Evolutionary conservation across 2,888 invertebrate genomes (phyloP).

Genomic region (Dryobota labecula): DNA sequence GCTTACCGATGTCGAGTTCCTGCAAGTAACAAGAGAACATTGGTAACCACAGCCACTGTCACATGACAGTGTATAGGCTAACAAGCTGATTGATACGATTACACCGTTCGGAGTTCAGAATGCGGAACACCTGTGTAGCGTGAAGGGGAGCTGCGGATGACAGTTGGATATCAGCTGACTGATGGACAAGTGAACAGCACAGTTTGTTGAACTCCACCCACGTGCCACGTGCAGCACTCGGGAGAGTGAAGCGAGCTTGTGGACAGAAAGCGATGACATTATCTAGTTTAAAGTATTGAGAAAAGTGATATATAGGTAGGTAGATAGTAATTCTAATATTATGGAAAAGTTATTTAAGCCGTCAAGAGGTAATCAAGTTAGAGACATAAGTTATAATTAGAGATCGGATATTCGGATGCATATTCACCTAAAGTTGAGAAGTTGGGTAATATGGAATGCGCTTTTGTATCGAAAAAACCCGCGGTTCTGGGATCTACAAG

Average conservation of each 20-base stretch:
- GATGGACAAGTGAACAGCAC: conserved; percentile 4
- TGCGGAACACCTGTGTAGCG: conserved; percentile 20
- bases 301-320: too few species aligned
- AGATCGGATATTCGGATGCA: too few species aligned
- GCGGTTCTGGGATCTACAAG: too few species aligned
- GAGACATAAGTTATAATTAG: neutral
- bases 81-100: neutral
- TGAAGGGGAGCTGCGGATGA: conserved; percentile 8
- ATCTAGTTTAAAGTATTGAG: neutral
- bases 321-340: too few species aligned
- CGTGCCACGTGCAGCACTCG: neutral
- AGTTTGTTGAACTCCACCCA: conserved; percentile 52
- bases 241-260: neutral
- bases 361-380: neutral
- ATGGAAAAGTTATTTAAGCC: neutral
- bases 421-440: too few species aligned
- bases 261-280: neutral
- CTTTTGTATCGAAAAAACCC: too few species aligned
- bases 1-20: neutral
- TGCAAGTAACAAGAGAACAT: neutral
- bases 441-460: too few species aligned
- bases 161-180: conserved; percentile 33
- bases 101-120: conserved; percentile 11
- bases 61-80: too few species aligned
- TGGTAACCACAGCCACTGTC: neutral